Conservation (phyloP, 2,113 vertebrate species). For the Vulpes vulpes region DNA sequence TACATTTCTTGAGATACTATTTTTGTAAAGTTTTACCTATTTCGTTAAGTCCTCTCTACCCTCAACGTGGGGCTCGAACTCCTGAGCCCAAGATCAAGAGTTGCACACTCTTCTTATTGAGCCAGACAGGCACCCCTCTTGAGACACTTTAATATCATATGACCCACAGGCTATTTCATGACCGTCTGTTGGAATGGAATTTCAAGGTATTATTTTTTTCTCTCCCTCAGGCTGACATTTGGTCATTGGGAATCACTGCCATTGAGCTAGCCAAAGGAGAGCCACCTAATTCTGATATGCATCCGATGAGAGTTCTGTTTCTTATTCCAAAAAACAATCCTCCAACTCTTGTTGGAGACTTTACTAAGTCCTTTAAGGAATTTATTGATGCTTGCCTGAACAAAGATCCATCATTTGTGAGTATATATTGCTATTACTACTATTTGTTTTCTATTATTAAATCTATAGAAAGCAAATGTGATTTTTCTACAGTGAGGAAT, state of each 20-base stretch:
- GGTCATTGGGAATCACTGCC: constrained; percentile 96
- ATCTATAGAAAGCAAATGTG: neutral
- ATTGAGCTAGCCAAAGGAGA: constrained; percentile 97
- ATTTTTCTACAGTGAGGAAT: neutral
- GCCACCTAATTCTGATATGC: constrained; percentile 96
- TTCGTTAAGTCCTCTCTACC: neutral
- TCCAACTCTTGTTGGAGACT: constrained; percentile 93
- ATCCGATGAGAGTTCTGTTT: constrained; percentile 96
- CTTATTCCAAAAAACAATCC: constrained; percentile 96
- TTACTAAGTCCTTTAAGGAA: constrained; percentile 96
- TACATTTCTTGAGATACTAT: neutral
- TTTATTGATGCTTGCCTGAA: constrained; percentile 96
- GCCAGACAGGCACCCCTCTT: neutral
- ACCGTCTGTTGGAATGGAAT: neutral
- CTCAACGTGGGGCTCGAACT: neutral
- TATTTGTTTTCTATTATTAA: constrained; percentile 36
- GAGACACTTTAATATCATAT: neutral
- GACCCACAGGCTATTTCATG: neutral
- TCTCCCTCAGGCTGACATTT: constrained; percentile 93
- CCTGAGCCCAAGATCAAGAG: neutral
- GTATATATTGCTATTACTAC: constrained; percentile 78
- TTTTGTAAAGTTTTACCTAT: neutral
- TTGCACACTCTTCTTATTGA: neutral
- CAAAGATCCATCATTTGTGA: constrained; percentile 96
- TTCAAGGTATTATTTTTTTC: constrained; percentile 17